Percentiles rank a stretch among this genome's conserved stretches.
Evolutionary conservation across 2,797 vertebrate species (phyloP).

Genomic region (Liasis olivaceus): DNA sequence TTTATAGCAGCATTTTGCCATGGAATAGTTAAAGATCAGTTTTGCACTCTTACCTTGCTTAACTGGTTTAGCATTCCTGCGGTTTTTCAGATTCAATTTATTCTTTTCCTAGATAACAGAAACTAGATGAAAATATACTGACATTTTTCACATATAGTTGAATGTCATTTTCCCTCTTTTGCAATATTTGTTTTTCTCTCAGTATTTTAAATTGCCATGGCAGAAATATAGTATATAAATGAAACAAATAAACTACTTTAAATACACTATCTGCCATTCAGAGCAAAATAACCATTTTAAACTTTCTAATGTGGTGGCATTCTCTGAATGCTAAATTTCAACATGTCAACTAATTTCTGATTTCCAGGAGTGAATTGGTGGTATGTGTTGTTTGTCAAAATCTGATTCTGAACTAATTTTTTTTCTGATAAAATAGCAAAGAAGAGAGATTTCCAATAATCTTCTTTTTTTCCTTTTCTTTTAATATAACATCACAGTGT

Average conservation of each 20-base stretch:
- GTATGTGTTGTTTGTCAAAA: background rate
- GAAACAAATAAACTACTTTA: background rate
- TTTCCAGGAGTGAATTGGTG: background rate
- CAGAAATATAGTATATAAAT: background rate
- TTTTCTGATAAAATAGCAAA: background rate
- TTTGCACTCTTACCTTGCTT: conserved; percentile 81
- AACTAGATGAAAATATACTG: conserved; percentile 55
- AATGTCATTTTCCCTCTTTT: background rate
- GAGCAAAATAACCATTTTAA: background rate
- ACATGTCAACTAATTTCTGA: background rate
- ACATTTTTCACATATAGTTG: conserved; percentile 19
- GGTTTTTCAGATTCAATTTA: conserved; percentile 82
- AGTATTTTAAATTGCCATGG: background rate
- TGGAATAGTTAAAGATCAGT: conserved; percentile 56
- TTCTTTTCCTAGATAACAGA: conserved; percentile 81
- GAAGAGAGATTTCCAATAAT: background rate
- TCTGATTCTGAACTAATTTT: background rate
- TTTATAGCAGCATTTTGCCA: conserved; percentile 54
- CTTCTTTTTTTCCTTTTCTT: background rate
- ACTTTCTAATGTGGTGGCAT: background rate
- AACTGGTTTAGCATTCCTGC: conserved; percentile 85
- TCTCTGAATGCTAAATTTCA: conserved; percentile 1
- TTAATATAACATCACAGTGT: background rate
- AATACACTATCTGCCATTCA: background rate
- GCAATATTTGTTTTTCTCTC: background rate